Percentiles rank a stretch among this genome's conserved stretches.
Conservation (phyloP, 2,113 vertebrate genomes). For the Scalopus aquaticus region DNA sequence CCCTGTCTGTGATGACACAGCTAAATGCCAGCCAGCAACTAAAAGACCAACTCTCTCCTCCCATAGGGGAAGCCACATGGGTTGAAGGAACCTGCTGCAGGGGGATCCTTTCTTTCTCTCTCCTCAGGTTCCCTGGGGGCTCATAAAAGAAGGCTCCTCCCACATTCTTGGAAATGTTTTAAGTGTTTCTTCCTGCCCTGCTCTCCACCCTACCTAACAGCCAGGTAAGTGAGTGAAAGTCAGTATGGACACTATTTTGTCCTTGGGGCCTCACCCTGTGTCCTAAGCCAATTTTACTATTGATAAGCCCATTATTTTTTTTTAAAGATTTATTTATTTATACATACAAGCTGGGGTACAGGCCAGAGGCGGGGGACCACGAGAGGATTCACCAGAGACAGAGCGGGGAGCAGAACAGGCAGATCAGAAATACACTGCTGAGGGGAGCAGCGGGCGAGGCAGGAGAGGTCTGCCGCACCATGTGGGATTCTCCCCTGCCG, state of each 20-base stretch:
- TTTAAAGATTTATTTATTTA: no score
- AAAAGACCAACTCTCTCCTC: neutral
- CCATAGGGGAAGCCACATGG: neutral
- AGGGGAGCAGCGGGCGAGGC: no score
- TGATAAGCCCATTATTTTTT: neutral
- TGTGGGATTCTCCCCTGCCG: no score
- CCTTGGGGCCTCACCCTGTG: neutral
- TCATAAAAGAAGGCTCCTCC: neutral
- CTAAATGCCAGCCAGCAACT: neutral
- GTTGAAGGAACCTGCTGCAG: neutral
- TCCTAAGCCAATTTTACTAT: neutral
- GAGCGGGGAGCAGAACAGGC: no score
- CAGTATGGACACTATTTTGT: neutral
- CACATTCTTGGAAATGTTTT: neutral
- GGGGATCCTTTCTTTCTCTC: neutral
- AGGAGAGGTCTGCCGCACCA: no score
- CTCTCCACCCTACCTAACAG: neutral
- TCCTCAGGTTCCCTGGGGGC: neutral
- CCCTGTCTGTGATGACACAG: neutral
- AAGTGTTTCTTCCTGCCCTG: neutral
- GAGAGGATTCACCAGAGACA: no score
- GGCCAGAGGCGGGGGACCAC: no score
- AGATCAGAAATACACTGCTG: no score
- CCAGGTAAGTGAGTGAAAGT: neutral
- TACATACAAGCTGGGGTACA: no score